phyloP scores from a whole-genome alignment of 2,113 vertebrate genomes.

The Hyla sarda region DNA sequence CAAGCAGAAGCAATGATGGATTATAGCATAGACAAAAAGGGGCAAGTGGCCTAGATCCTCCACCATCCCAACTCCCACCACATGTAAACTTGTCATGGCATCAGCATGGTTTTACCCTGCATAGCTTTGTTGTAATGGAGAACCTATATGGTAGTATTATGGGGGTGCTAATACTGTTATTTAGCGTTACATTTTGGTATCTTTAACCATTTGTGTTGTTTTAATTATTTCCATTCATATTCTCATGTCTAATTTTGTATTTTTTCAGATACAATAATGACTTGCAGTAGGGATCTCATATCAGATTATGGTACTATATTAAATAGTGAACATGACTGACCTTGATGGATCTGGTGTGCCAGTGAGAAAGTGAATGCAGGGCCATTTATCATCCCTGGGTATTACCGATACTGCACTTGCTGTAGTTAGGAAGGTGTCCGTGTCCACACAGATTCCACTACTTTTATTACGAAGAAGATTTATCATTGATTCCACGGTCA shows the following conservation, averaged over 20 bases:
- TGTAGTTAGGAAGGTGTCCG: slow-evolving; percentile 78
- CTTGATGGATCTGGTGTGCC: slow-evolving; percentile 83
- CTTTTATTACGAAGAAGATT: slow-evolving; percentile 77
- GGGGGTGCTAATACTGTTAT: too few relatives aligned
- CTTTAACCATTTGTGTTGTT: too few relatives aligned
- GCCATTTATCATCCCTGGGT: slow-evolving; percentile 73
- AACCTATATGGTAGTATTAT: too few relatives aligned
- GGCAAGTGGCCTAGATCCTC: neutral
- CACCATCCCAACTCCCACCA: neutral
- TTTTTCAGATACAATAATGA: too few relatives aligned
- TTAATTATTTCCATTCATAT: too few relatives aligned
- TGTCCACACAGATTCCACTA: slow-evolving; percentile 76
- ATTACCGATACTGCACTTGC: slow-evolving; percentile 79
- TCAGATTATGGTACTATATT: too few relatives aligned
- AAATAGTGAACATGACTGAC: slow-evolving; percentile 63
- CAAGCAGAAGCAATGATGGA: neutral
- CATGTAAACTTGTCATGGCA: too few relatives aligned
- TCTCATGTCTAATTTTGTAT: too few relatives aligned
- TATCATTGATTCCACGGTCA: slow-evolving; percentile 79
- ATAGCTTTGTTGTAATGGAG: too few relatives aligned
- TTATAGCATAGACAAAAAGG: neutral
- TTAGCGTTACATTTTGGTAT: too few relatives aligned
- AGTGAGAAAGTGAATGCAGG: slow-evolving; percentile 80
- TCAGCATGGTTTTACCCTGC: too few relatives aligned
- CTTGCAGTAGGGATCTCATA: too few relatives aligned